These are phyloP conservation scores for Dexiosoma caninum DNA, from an alignment of 2,888 invertebrate species.

Conservation along the genomic window DNA sequence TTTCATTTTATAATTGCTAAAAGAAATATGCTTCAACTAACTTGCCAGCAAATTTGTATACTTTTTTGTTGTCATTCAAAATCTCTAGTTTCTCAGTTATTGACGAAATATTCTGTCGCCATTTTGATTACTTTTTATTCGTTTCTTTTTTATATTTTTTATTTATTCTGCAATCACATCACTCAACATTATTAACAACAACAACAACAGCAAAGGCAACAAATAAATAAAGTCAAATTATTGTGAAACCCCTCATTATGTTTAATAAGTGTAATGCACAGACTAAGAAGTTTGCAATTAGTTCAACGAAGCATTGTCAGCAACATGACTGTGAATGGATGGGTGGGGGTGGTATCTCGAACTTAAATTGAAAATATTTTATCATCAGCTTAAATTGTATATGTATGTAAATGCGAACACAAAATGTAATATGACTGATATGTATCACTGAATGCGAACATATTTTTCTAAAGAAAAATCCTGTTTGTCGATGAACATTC, in stretches of 20 bases:
- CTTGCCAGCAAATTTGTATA: too few relatives aligned
- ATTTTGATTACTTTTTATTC: slow-evolving; percentile 36
- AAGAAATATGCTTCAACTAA: not conserved
- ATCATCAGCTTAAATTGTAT: slow-evolving; percentile 29
- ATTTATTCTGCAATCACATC: slow-evolving; percentile 14
- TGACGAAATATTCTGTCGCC: slow-evolving; percentile 30
- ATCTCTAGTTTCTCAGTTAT: slow-evolving; percentile 6
- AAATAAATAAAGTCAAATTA: slow-evolving; percentile 45
- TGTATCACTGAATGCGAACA: slow-evolving; percentile 11
- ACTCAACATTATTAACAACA: slow-evolving; percentile 37
- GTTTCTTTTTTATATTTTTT: not conserved
- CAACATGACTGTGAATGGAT: slow-evolving; percentile 36
- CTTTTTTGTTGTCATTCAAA: not conserved
- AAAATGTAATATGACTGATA: slow-evolving; percentile 15
- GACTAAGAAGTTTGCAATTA: slow-evolving; percentile 60
- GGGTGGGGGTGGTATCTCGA: slow-evolving; percentile 32
- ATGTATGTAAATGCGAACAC: not conserved
- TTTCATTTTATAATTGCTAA: too few relatives aligned
- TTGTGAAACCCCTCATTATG: slow-evolving; percentile 49
- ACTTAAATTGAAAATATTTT: slow-evolving; percentile 42
- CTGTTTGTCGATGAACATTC: slow-evolving; percentile 13
- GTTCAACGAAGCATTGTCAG: slow-evolving; percentile 59
- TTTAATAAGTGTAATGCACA: slow-evolving; percentile 53
- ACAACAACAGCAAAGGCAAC: slow-evolving; percentile 13
- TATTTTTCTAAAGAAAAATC: slow-evolving; percentile 14